Base-by-base conservation (phyloP, 2,888 invertebrate genomes). In the Brachyptera risi region DNA sequence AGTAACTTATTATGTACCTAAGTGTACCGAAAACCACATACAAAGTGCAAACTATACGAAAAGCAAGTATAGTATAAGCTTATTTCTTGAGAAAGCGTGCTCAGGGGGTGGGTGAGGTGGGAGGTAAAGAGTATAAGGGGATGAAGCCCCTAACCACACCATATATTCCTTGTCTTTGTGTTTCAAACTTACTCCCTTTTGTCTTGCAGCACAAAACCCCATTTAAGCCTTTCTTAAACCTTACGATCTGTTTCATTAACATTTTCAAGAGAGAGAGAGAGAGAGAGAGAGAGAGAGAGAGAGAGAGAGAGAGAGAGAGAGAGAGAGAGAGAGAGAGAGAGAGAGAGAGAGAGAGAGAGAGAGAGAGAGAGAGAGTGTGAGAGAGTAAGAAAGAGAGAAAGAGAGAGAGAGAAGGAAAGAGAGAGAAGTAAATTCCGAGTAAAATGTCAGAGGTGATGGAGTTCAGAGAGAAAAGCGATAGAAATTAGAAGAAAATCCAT, bases 181-280 rank as follows among this genome's bases (percentile, higher is more conserved):
- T 26, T 27, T 17, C 27, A 17, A 51, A 23, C 27, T 51, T 51
- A 24, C 50, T 27, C 50, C n/a, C n/a, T n/a, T n/a, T n/a, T n/a
- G n/a, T n/a, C n/a, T n/a, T n/a, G n/a, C n/a, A n/a, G n/a, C n/a
- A n/a, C n/a, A n/a, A n/a, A 51, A n/a, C 50, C 50, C 50, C 50
- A 51, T 51, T 27, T 51, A 51, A 51, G 50, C 50, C 50, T 51
- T 51, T 51, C 50, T 51, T 51, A 51, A 23, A 23, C 49, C 50
- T 51, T 51, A 51, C 50, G 26, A 51, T 51, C 50, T 51, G 50
- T 51, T 51, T 51, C 50, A 51, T 51, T 51, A 51, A 51, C 50
- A 51, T 51, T 51, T 51, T 27, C 27, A 51, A 24, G 26, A 17
- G 50, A 15, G 31, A n/a, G n/a, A n/a, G n/a, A n/a, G n/a, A n/a